Evolutionary conservation across 1,140 invertebrate species (phyloP).

Genomic region (Medauroidea extradentata): DNA sequence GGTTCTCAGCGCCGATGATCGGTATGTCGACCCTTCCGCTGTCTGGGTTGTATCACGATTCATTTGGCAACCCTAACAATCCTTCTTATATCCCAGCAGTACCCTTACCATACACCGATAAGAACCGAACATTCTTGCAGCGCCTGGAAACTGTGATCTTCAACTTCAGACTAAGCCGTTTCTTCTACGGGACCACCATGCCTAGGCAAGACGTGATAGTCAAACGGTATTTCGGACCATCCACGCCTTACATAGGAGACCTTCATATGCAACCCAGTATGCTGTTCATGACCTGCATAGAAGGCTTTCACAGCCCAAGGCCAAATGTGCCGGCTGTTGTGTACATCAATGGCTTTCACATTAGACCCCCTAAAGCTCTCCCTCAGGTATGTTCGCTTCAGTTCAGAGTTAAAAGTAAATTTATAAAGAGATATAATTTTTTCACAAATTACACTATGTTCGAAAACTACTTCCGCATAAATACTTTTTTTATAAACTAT

Average conservation of each 20-base stretch:
- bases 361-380: neutral
- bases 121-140: neutral
- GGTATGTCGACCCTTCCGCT: neutral
- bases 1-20: constrained; percentile 1
- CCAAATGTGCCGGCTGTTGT: neutral
- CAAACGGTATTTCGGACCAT: neutral
- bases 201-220: neutral
- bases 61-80: neutral
- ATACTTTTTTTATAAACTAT: too few relatives aligned
- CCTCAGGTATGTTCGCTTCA: neutral
- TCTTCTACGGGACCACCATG: neutral
- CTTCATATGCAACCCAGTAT: neutral
- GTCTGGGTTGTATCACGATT: neutral
- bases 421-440: too few relatives aligned
- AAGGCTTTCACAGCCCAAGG: neutral
- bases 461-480: too few relatives aligned
- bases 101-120: neutral
- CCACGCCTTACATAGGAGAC: neutral
- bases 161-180: neutral
- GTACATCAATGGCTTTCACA: neutral
- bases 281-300: too few relatives aligned
- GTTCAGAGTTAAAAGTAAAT: too few relatives aligned
- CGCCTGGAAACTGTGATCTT: neutral
- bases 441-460: too few relatives aligned
- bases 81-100: neutral